phyloP scores from a whole-genome alignment of 2,888 invertebrate species.

The Margaritifera margaritifera region DNA sequence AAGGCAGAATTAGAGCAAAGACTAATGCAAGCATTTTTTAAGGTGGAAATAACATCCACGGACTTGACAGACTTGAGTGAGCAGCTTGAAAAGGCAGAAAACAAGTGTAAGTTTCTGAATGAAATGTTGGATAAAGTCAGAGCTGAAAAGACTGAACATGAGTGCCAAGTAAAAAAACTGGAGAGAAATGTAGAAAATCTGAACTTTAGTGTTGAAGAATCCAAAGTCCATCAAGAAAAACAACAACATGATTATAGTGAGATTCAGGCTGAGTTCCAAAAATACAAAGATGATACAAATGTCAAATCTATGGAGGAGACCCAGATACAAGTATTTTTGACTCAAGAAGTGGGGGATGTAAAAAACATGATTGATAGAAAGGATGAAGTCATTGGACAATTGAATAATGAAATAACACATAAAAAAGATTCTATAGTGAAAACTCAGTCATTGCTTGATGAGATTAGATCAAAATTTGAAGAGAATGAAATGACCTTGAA shows the following conservation, averaged over 20 bases:
- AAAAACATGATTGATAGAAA: slow-evolving; percentile 11
- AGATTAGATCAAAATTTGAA: too few species aligned
- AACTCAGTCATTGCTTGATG: too few species aligned
- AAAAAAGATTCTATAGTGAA: not conserved
- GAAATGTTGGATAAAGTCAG: slow-evolving; percentile 17
- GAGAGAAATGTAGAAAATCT: slow-evolving; percentile 22
- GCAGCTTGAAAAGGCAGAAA: slow-evolving; percentile 17
- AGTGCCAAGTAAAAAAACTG: slow-evolving; percentile 5
- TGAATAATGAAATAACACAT: not conserved
- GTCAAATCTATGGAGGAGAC: slow-evolving; percentile 31
- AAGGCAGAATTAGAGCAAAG: slow-evolving; percentile 11
- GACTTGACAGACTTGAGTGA: slow-evolving; percentile 6
- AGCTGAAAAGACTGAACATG: slow-evolving; percentile 14
- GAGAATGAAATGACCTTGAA: not conserved
- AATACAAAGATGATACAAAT: slow-evolving; percentile 30
- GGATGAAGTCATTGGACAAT: slow-evolving; percentile 1
- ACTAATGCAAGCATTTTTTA: too few species aligned
- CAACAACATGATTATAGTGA: slow-evolving; percentile 9
- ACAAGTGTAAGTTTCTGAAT: slow-evolving; percentile 7
- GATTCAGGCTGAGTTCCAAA: slow-evolving; percentile 17
- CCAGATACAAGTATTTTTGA: slow-evolving; percentile 23
- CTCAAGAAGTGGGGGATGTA: slow-evolving; percentile 24
- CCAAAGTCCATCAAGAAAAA: slow-evolving; percentile 15
- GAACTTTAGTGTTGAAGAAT: slow-evolving; percentile 16
- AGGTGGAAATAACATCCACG: slow-evolving; percentile 1